Percentiles rank a stretch among this genome's conserved stretches.
These are phyloP conservation scores for Diplosoma virens DNA, from an alignment of 23 tunicate species.

Conservation along the genomic window DNA sequence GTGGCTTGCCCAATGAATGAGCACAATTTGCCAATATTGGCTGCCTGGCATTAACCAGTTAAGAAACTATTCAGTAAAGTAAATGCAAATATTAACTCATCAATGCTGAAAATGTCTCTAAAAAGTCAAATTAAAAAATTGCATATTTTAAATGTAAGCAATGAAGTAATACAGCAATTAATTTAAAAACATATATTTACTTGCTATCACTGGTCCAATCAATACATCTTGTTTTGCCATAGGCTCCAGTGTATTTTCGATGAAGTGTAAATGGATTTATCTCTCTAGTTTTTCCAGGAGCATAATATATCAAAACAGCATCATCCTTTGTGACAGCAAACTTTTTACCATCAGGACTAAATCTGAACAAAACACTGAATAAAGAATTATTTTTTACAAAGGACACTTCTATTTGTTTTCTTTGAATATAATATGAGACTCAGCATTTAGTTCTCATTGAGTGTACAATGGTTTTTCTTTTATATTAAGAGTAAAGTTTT, in stretches of 20 bases:
- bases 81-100: too few relatives aligned
- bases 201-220: conserved; percentile 87
- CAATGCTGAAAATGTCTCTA: neutral
- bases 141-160: neutral
- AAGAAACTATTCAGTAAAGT: too few relatives aligned
- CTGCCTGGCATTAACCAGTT: too few relatives aligned
- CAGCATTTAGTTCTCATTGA: too few relatives aligned
- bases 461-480: too few relatives aligned
- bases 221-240: conserved; percentile 49
- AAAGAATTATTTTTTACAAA: neutral
- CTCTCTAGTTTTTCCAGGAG: conserved; percentile 65
- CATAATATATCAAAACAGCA: conserved; percentile 45
- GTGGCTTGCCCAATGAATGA: too few relatives aligned
- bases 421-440: neutral
- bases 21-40: neutral
- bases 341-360: conserved; percentile 73
- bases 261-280: conserved; percentile 57
- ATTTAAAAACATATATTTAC: too few relatives aligned
- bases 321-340: conserved; percentile 73
- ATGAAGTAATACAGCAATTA: too few relatives aligned
- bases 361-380: conserved; percentile 18
- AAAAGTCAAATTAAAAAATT: neutral
- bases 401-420: neutral
- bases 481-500: too few relatives aligned
- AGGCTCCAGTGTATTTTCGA: conserved; percentile 60